phyloP scores from a whole-genome alignment of 2,797 vertebrate genomes.

The Helarctos malayanus region DNA sequence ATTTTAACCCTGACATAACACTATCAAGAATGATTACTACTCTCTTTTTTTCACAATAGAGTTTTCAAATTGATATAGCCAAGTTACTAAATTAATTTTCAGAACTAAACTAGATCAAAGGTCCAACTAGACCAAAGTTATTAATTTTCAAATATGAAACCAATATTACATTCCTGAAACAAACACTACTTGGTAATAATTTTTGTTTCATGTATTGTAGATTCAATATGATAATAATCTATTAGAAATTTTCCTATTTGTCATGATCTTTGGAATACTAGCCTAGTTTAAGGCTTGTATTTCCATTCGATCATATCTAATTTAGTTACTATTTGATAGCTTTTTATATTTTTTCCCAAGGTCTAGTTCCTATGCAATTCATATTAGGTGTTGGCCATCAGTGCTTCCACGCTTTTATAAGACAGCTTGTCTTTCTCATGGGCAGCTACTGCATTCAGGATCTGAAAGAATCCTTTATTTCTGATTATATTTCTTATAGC shows the following conservation, averaged over 20 bases:
- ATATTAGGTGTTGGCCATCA: neutral
- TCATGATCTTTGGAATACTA: neutral
- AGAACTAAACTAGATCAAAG: neutral
- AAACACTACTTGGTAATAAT: neutral
- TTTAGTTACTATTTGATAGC: neutral
- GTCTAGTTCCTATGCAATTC: neutral
- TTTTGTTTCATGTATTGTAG: neutral
- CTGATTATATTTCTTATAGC: neutral
- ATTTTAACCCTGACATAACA: neutral
- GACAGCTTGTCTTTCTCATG: neutral
- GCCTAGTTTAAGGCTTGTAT: neutral
- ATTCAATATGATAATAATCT: neutral
- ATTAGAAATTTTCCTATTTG: neutral
- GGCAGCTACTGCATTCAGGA: neutral
- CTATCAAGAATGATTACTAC: neutral
- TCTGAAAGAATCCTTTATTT: neutral
- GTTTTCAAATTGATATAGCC: too few species aligned
- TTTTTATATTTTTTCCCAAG: neutral
- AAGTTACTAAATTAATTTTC: too few species aligned
- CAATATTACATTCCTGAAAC: neutral
- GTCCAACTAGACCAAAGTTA: neutral
- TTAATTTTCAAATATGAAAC: neutral
- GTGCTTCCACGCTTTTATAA: neutral
- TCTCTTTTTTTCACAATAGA: neutral
- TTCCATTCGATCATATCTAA: neutral